Evolutionary conservation across 2,797 vertebrate species (phyloP), one percentile per base, ranked within the genome.

Genomic region (Cynodonichthys magdalenae): DNA sequence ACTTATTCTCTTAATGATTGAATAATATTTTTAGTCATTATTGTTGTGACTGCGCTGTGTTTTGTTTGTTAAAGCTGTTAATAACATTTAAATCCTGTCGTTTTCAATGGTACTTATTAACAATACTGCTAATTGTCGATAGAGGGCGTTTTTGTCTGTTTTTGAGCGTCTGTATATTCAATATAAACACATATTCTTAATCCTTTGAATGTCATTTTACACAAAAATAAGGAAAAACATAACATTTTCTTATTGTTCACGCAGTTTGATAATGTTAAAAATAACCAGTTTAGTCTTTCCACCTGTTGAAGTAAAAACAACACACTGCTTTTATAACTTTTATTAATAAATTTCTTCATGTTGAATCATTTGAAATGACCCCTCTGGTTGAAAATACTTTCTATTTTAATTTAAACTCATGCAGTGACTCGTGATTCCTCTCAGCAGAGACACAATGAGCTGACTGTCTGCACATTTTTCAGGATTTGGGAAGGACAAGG

Each of bases 401-500:
- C 10, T 12, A 14, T 39, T 39, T 39, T 12, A 3, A 12, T 82
- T 79, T 67, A 27, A 69, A 59, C 50, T 15, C 20, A 0, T 41
- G 66, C 45, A 20, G 4, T 53, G 69, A 74, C 74, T 67, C 47
- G 42, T 75, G 70, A 77, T 73, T 19, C 41, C 48, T 48, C 47
- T 51, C 48, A 19, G 42, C 64, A 45, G 1, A 1, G 3, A 53
- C 18, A 80, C 66, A 77, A 71, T 75, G 67, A 65, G 8, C n/a
- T 67, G 42, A 77, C 59, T 78, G 61, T 83, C 46, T 75, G 69
- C 17, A 31, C 66, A 44, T 20, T 66, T 60, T 20, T 5, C 91
- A 98, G 97, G 94, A 20, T 96, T 97, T 12, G 86, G 90, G 53
- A 93, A 94, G 59, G 89, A 90, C 15, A 95, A 96, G 90, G 95